Evolutionary conservation across 2,888 invertebrate genomes (phyloP).

Genomic region (Pegoplata infirma): DNA sequence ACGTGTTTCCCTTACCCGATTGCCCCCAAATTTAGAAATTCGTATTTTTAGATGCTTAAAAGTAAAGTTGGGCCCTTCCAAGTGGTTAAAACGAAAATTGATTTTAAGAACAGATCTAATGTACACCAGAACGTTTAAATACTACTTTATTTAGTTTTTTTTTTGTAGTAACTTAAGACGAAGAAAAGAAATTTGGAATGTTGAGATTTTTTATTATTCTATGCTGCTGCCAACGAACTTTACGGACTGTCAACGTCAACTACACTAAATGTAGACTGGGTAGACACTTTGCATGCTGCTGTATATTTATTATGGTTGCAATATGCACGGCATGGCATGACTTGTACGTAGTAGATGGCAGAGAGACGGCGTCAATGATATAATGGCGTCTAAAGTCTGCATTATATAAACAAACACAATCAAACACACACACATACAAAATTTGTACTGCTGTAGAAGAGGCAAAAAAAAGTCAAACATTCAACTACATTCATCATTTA

Average conservation of each 20-base stretch:
- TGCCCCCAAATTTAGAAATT: too few species aligned
- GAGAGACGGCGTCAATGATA: conserved; percentile 50
- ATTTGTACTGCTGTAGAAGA: neutral
- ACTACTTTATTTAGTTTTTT: neutral
- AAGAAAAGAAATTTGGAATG: conserved; percentile 10
- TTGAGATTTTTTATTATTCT: conserved; percentile 7
- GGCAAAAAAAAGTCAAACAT: neutral
- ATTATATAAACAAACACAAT: conserved; percentile 3
- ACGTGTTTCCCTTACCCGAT: too few species aligned
- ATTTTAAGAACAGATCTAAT: too few species aligned
- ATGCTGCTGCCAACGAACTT: conserved; percentile 55
- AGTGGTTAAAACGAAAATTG: too few species aligned
- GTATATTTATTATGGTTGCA: conserved; percentile 34
- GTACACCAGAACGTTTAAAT: too few species aligned
- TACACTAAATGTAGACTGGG: conserved; percentile 33
- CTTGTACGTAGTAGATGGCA: conserved; percentile 1
- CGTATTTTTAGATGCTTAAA: too few species aligned
- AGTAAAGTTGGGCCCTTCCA: too few species aligned
- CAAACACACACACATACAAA: conserved; percentile 19
- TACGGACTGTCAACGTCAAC: conserved; percentile 40
- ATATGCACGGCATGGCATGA: conserved; percentile 33
- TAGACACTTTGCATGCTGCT: conserved; percentile 49
- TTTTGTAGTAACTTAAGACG: conserved; percentile 2
- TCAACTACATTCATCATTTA: conserved; percentile 1
- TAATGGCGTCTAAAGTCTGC: conserved; percentile 59